Evolutionary conservation across 2,888 invertebrate genomes (phyloP), one percentile per base, ranked within the genome.

Genomic region (Tipula unca): DNA sequence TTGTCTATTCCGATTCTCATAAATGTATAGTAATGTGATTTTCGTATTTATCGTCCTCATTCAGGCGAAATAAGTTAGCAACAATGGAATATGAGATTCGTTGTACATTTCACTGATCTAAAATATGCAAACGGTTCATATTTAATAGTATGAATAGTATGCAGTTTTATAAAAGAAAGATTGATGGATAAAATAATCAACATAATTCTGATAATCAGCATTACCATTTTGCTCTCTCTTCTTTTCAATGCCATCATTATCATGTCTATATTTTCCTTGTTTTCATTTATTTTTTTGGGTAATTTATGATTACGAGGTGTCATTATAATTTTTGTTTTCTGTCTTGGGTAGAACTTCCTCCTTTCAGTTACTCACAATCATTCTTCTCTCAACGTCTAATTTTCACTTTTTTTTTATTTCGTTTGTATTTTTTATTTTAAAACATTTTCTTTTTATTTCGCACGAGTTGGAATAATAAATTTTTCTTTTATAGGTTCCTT

Each of bases 241-340:
- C 14, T 25, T 25, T 10, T 10, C 69, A 69, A 25, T 25, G 25
- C 10, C 1, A 69, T 69, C 69, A 69, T 69, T 69, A 69, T 69
- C 69, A 69, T 10, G 69, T 69, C 69, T 69, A 69, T 13, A 69
- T 69, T 69, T 69, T 69, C 69, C 10, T 25, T 54, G 25, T 25
- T 20, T 69, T 25, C 3, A 6, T 20, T 1, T 20, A 6, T 48
- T 48, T 17, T 10, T 10, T 1, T 1, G 69, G 69, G 69, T 69
- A 69, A 69, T 69, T 69, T 69, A 69, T 69, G 69, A 69, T 69
- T 69, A 69, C 69, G 69, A 69, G n/a, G n/a, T 69, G 69, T 25
- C 69, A 69, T 69, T 69, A 69, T 6, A 32, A 32, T 69, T 13
- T 25, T 25, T 20, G 1, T 10, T 69, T 25, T 69, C 25, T 69